phyloP scores from a whole-genome alignment of 2,797 vertebrate genomes.

The Nyctibius grandis region DNA sequence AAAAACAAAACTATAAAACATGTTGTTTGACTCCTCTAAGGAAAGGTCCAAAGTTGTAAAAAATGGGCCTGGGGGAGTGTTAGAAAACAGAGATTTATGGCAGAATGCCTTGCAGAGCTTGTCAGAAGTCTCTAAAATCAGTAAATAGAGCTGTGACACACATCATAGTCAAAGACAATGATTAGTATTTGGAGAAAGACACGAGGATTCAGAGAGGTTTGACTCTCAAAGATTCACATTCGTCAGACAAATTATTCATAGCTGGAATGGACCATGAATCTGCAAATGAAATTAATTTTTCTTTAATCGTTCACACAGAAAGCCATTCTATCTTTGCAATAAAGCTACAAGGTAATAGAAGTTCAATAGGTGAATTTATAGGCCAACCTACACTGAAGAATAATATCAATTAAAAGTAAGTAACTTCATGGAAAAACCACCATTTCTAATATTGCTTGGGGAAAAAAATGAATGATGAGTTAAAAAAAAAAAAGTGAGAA shows the following conservation, averaged over 20 bases:
- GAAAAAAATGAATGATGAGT: background rate
- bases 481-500: background rate
- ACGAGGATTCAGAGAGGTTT: background rate
- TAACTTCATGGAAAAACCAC: background rate
- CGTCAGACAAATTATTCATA: background rate
- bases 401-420: background rate
- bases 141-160: background rate
- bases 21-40: background rate
- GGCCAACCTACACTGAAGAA: background rate
- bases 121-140: background rate
- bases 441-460: background rate
- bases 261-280: background rate
- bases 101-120: background rate
- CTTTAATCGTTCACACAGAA: background rate
- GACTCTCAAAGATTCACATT: background rate
- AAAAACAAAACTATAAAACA: constrained; percentile 13
- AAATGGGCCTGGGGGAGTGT: background rate
- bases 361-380: background rate
- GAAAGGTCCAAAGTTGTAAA: background rate
- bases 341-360: background rate
- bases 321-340: background rate
- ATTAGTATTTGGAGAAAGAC: background rate
- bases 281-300: background rate
- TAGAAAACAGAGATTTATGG: background rate
- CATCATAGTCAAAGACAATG: background rate